A percentile compares a stretch with the other conserved stretches of the same genome.
phyloP scores from a whole-genome alignment of 2,888 invertebrate species.

The Frankliniella intonsa region DNA sequence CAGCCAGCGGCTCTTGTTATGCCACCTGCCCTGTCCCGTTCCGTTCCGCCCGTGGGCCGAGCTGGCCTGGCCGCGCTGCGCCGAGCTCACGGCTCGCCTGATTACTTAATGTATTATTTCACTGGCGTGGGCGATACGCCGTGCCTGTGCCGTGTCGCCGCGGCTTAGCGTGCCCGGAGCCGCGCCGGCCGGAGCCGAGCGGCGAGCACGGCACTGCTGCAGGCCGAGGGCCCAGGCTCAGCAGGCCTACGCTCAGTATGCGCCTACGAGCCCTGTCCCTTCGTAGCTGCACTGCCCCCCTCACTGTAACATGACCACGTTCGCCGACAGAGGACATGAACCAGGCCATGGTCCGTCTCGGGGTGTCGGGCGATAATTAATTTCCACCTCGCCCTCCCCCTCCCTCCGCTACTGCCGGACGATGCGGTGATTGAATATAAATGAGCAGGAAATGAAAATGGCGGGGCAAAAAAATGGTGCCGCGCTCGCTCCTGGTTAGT shows the following conservation, averaged over 20 bases:
- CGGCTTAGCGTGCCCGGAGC: not conserved
- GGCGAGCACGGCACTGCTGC: no score
- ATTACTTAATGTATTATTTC: conserved; percentile 19
- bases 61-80: not conserved
- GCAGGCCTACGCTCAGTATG: not conserved
- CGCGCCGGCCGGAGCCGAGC: no score
- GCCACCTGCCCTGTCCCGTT: not conserved
- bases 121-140: not conserved
- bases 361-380: no score
- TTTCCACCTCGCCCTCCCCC: no score
- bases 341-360: no score
- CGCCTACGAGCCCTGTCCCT: not conserved
- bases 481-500: no score
- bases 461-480: no score
- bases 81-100: not conserved
- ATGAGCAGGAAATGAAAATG: no score
- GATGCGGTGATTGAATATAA: no score
- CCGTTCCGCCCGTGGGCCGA: not conserved
- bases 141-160: not conserved
- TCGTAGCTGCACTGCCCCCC: not conserved
- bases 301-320: not conserved
- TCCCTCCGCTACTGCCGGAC: no score
- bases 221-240: no score
- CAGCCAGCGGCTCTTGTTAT: not conserved
- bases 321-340: no score